Conservation (phyloP, 2,113 vertebrate species). For the Carassius auratus region DNA sequence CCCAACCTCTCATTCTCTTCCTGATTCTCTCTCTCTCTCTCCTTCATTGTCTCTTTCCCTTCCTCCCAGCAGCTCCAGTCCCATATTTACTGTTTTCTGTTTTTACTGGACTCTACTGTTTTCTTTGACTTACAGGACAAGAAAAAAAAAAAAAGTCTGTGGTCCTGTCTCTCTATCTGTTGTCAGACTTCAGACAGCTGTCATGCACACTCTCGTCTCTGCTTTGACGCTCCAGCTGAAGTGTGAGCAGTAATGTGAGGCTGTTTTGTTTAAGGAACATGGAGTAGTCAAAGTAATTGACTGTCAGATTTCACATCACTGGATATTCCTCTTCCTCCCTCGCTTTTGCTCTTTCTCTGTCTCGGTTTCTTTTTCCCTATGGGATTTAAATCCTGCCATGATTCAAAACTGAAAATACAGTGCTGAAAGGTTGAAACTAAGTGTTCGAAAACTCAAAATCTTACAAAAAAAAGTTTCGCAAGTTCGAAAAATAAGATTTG, state of each 20-base stretch:
- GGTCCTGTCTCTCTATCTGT: background rate
- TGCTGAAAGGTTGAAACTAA: no score
- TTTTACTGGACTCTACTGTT: background rate
- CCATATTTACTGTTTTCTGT: background rate
- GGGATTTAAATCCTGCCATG: no score
- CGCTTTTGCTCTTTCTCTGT: background rate
- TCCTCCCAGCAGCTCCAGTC: background rate
- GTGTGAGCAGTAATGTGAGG: slow-evolving; percentile 12
- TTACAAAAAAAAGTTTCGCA: no score
- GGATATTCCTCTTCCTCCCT: background rate
- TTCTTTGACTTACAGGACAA: background rate
- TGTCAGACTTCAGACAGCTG: slow-evolving; percentile 1
- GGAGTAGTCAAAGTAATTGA: slow-evolving; percentile 25
- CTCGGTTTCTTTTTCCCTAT: background rate
- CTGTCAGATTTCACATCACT: slow-evolving; percentile 37
- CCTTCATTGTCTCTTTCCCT: background rate
- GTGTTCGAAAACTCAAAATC: no score
- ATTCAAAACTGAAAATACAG: no score
- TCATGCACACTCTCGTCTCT: background rate
- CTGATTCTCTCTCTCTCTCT: background rate
- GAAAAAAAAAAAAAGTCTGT: background rate
- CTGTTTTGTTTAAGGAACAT: slow-evolving; percentile 7
- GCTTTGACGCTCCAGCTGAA: slow-evolving; percentile 9
- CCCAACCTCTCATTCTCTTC: background rate
- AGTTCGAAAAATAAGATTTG: no score